phyloP scores from a whole-genome alignment of 1,140 invertebrate species.

The Solenopsis fugax region DNA sequence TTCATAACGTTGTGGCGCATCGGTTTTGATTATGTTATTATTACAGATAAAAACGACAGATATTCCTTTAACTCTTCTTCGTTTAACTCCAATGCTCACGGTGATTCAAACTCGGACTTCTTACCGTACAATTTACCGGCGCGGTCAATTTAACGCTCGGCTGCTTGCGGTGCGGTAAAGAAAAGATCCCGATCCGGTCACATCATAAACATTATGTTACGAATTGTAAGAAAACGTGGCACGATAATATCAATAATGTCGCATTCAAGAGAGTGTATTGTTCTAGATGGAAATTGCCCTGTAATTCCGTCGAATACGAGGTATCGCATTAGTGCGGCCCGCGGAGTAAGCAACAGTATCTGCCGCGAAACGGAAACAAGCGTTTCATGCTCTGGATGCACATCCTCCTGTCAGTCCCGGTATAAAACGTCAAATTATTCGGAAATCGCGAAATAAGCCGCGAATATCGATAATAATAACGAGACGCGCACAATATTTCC shows the following conservation, averaged over 20 bases:
- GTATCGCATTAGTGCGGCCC: constrained; percentile 38
- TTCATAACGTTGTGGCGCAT: background rate
- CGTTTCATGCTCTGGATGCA: constrained; percentile 57
- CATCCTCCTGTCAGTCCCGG: constrained; percentile 14
- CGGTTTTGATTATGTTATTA: constrained; percentile 29
- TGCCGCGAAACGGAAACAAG: constrained; percentile 48
- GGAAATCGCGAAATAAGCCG: constrained; percentile 12
- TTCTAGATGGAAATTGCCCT: constrained; percentile 51
- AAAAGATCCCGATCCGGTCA: constrained; percentile 24
- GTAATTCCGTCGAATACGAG: constrained; percentile 47
- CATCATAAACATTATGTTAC: constrained; percentile 40
- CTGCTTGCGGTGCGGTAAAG: constrained; percentile 31
- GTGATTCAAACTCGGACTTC: constrained; percentile 24
- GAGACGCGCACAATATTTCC: background rate
- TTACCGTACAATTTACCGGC: constrained; percentile 38
- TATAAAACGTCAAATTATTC: constrained; percentile 28
- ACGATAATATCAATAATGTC: constrained; percentile 54
- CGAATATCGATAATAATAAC: constrained; percentile 12
- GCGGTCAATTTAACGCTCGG: constrained; percentile 55
- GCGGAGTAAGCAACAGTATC: constrained; percentile 15
- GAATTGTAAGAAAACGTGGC: constrained; percentile 32
- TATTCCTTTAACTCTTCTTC: background rate
- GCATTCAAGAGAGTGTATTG: constrained; percentile 33
- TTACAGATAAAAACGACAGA: constrained; percentile 20
- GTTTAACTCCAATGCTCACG: constrained; percentile 1